Evolutionary conservation across 2,888 invertebrate genomes (phyloP).

Genomic region (Agrypnus murinus): DNA sequence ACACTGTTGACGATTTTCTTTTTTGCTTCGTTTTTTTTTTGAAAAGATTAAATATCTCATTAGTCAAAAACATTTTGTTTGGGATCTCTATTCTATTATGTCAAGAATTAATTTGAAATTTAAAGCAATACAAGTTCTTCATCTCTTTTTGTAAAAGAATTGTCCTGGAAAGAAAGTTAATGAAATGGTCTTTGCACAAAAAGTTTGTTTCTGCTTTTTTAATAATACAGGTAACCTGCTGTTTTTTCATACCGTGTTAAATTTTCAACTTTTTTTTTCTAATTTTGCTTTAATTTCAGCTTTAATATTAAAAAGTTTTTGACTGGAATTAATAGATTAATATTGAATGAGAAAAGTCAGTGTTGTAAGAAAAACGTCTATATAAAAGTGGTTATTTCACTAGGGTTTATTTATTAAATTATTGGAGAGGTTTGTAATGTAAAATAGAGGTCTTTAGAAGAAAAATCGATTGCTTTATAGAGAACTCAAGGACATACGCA

Average conservation of each 20-base stretch:
- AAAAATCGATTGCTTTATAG: no score
- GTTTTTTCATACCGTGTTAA: not conserved
- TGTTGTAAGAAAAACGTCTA: no score
- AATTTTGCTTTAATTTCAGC: no score
- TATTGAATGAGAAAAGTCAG: no score
- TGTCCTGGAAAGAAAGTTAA: not conserved
- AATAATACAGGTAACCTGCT: not conserved
- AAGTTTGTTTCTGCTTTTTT: not conserved
- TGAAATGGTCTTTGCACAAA: not conserved
- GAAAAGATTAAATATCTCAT: constrained; percentile 29
- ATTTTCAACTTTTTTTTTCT: no score
- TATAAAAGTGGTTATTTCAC: no score
- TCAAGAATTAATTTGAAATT: constrained; percentile 15
- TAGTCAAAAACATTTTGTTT: constrained; percentile 25
- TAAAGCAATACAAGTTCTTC: constrained; percentile 14
- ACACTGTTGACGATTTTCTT: not conserved
- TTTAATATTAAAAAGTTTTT: no score
- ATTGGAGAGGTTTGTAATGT: no score
- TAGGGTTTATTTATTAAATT: no score
- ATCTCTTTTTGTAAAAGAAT: not conserved
- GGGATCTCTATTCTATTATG: constrained; percentile 8
- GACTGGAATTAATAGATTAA: no score
- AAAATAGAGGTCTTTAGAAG: no score
- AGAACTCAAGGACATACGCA: no score
- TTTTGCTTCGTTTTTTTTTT: not conserved